These are phyloP conservation scores for Rhinichthys klamathensis DNA, from an alignment of 2,113 vertebrate genomes.

Conservation along the genomic window DNA sequence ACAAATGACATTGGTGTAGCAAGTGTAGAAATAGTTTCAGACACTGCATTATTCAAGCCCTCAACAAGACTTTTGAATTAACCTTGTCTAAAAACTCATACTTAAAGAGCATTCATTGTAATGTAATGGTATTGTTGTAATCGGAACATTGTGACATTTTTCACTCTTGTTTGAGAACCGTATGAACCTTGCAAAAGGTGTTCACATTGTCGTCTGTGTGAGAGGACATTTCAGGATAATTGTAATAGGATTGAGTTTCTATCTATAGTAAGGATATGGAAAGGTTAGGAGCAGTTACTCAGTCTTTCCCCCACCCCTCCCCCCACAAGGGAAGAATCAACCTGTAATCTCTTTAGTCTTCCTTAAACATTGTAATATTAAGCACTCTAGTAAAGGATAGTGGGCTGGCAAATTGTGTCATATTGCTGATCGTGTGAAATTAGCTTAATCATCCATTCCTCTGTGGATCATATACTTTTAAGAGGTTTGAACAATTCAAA, in stretches of 20 bases:
- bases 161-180: background rate
- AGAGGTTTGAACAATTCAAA: background rate
- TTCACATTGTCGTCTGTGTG: slow-evolving; percentile 62
- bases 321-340: slow-evolving; percentile 71
- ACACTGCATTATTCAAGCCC: slow-evolving; percentile 3
- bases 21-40: background rate
- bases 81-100: background rate
- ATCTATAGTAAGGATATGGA: slow-evolving; percentile 79
- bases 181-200: slow-evolving; percentile 42
- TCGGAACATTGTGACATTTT: background rate
- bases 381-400: background rate
- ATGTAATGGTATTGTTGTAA: background rate
- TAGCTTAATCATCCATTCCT: background rate
- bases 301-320: slow-evolving; percentile 72
- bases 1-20: background rate
- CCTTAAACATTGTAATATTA: slow-evolving; percentile 35
- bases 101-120: background rate
- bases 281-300: slow-evolving; percentile 80
- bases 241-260: slow-evolving; percentile 83
- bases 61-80: background rate
- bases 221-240: slow-evolving; percentile 83
- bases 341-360: slow-evolving; percentile 53
- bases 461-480: background rate
- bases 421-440: background rate
- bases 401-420: background rate